Percentiles rank a stretch among this genome's conserved stretches.
These are phyloP conservation scores for Chloebia gouldiae DNA, from an alignment of 2,113 vertebrate species.

Conservation along the genomic window DNA sequence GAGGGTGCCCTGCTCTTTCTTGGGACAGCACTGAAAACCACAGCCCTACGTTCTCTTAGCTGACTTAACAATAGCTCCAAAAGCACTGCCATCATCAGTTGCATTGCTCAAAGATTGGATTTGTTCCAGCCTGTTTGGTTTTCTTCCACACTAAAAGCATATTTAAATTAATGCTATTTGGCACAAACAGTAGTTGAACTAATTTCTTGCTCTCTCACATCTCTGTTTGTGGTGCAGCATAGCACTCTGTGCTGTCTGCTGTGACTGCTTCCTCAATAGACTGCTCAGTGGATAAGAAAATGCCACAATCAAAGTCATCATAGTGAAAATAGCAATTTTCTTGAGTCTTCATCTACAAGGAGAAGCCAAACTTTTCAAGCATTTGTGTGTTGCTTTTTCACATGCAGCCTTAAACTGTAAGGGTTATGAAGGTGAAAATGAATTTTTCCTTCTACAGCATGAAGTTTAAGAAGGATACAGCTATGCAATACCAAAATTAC, in stretches of 20 bases:
- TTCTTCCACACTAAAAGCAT: not conserved
- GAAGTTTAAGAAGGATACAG: not conserved
- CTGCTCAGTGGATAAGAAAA: not conserved
- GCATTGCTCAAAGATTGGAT: not conserved
- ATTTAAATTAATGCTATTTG: constrained; percentile 5
- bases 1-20: not conserved
- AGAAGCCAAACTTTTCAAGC: not conserved
- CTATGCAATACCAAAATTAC: not conserved
- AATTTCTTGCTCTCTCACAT: not conserved
- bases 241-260: not conserved
- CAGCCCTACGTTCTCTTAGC: not conserved
- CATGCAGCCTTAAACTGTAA: not conserved
- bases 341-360: not conserved
- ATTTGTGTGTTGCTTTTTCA: not conserved
- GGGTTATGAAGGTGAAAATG: not conserved
- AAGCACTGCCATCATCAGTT: not conserved
- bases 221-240: not conserved
- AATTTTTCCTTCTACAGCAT: not conserved
- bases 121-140: not conserved
- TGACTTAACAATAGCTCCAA: not conserved
- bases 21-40: not conserved
- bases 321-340: not conserved
- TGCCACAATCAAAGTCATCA: not conserved
- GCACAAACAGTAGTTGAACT: not conserved
- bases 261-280: not conserved